Evolutionary conservation across 2,113 vertebrate species (phyloP).

Genomic region (Climacteris rufus): DNA sequence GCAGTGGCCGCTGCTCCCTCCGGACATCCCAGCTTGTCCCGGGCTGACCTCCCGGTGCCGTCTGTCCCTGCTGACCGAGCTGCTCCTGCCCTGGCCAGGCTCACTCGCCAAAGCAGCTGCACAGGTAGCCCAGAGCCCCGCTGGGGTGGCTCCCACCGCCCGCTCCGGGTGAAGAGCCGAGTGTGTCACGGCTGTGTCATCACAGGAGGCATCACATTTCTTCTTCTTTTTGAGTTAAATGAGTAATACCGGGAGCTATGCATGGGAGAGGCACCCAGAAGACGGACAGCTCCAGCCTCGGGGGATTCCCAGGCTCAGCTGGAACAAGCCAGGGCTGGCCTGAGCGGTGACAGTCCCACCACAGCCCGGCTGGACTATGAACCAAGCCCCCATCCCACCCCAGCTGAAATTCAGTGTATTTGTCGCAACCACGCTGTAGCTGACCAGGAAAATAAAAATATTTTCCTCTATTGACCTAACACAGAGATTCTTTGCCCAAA

Average conservation of each 20-base stretch:
- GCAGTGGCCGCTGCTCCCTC: not conserved
- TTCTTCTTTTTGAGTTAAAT: not conserved
- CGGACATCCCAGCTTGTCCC: accelerated
- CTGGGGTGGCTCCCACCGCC: too few species aligned
- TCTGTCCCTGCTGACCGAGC: too few species aligned
- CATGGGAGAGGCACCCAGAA: not conserved
- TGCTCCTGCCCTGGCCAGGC: not conserved
- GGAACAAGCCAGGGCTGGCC: not conserved
- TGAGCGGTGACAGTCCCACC: not conserved
- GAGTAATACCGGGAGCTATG: not conserved
- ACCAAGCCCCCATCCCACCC: not conserved
- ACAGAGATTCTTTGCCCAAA: not conserved
- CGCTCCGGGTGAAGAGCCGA: accelerated
- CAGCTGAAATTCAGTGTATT: not conserved
- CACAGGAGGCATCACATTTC: not conserved
- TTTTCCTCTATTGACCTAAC: not conserved
- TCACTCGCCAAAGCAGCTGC: not conserved
- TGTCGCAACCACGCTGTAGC: not conserved
- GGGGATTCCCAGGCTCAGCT: not conserved
- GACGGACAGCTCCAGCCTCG: not conserved
- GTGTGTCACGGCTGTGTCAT: not conserved
- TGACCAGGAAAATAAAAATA: not conserved
- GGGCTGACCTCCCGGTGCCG: not conserved
- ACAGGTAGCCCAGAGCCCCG: not conserved
- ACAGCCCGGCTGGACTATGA: accelerated